A percentile compares a stretch with the other conserved stretches of the same genome.
Conservation (phyloP, 2,888 invertebrate genomes). For the Acleris cristana region DNA sequence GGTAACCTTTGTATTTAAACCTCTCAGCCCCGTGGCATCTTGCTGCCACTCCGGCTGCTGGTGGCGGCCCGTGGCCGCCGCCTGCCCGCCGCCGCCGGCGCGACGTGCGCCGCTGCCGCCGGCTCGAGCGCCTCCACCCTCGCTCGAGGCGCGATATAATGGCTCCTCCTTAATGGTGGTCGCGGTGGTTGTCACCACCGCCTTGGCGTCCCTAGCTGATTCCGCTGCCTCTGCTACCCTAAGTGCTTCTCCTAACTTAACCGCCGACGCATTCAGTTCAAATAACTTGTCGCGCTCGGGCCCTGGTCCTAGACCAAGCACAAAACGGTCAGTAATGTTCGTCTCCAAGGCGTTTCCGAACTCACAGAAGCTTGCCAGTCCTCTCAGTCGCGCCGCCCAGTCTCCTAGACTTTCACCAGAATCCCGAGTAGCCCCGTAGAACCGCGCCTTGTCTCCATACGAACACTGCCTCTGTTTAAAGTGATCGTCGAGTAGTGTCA, state of each 20-base stretch:
- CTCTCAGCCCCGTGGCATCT: too few species aligned
- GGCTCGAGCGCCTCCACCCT: not conserved
- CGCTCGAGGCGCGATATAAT: conserved; percentile 1
- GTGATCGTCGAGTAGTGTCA: not conserved
- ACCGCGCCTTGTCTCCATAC: conserved; percentile 1
- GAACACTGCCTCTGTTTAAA: not conserved
- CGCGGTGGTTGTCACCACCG: not conserved
- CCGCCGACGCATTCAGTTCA: not conserved
- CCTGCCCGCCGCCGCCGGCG: not conserved
- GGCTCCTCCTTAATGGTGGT: not conserved
- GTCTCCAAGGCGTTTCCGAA: not conserved
- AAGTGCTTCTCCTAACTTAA: not conserved
- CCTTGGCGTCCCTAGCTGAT: not conserved
- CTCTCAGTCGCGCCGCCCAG: not conserved
- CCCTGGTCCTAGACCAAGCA: not conserved
- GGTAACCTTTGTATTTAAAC: too few species aligned
- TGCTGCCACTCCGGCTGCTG: conserved; percentile 1
- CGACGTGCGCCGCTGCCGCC: not conserved
- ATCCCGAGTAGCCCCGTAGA: not conserved
- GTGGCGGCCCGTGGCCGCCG: not conserved
- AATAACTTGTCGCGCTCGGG: conserved; percentile 1
- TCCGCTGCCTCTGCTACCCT: not conserved
- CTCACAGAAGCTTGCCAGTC: not conserved
- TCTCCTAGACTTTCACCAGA: not conserved
- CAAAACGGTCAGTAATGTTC: not conserved